Conservation (phyloP, 2,797 vertebrate genomes). For the Sebastes diploproa region DNA sequence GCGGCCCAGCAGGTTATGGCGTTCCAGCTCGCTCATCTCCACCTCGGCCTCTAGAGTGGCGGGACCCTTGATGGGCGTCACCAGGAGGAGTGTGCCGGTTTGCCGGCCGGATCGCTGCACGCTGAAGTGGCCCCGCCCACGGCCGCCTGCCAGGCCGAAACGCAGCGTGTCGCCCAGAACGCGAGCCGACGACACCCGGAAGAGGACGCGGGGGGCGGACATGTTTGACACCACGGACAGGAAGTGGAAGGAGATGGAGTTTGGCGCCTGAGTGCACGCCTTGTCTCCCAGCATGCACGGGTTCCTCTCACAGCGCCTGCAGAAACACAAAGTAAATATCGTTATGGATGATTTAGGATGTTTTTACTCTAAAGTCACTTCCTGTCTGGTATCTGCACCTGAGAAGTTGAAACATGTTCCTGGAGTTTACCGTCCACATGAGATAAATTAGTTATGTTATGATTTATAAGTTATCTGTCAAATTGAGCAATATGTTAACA, state of each 20-base stretch:
- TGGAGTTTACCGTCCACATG: neutral
- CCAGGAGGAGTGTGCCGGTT: constrained; percentile 85
- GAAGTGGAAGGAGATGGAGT: constrained; percentile 89
- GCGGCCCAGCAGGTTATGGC: constrained; percentile 79
- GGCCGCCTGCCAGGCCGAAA: constrained; percentile 77
- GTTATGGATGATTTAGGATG: no score
- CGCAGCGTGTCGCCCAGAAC: constrained; percentile 83
- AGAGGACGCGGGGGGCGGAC: constrained; percentile 81
- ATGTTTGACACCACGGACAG: constrained; percentile 86
- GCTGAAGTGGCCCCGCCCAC: constrained; percentile 70
- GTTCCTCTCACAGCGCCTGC: constrained; percentile 88
- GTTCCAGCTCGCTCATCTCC: constrained; percentile 88
- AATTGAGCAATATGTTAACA: no score
- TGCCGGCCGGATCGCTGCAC: constrained; percentile 82
- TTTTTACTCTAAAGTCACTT: neutral
- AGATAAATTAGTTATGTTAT: neutral
- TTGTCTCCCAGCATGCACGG: constrained; percentile 84
- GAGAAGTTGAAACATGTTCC: neutral
- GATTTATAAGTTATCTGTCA: no score
- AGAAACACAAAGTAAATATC: neutral
- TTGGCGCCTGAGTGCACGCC: constrained; percentile 81
- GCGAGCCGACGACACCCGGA: constrained; percentile 84
- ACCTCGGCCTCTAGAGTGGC: constrained; percentile 84
- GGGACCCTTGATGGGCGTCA: constrained; percentile 77
- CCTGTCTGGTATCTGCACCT: neutral